Percentiles rank a stretch among this genome's conserved stretches.
Conservation (phyloP, 2,888 invertebrate species). For the Aleiodes leptofemur region DNA sequence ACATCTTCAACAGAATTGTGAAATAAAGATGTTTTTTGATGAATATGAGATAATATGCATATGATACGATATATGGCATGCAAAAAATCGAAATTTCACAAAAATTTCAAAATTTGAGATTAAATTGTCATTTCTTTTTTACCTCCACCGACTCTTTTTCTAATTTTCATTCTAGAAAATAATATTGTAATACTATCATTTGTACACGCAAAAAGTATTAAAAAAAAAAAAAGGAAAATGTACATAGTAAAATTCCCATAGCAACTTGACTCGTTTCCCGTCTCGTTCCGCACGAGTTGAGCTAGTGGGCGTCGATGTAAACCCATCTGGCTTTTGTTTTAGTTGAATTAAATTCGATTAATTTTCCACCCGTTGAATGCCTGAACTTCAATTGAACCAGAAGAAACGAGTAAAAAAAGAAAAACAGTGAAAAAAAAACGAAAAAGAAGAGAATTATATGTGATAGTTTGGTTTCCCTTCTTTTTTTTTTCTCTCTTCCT, state of each 20-base stretch:
- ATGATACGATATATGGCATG: too few species aligned
- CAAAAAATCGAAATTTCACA: too few species aligned
- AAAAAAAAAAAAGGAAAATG: neutral
- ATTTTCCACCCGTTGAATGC: slow-evolving; percentile 41
- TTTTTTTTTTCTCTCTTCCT: too few species aligned
- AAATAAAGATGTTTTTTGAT: too few species aligned
- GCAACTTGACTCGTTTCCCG: slow-evolving; percentile 45
- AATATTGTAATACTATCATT: neutral
- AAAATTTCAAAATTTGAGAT: too few species aligned
- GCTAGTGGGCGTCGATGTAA: slow-evolving; percentile 37
- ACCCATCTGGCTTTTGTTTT: slow-evolving; percentile 48
- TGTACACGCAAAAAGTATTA: neutral
- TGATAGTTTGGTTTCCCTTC: too few species aligned
- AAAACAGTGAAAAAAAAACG: too few species aligned
- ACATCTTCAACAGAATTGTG: too few species aligned
- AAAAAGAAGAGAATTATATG: too few species aligned
- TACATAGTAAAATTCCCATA: neutral
- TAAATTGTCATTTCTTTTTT: too few species aligned
- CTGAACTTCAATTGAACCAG: slow-evolving; percentile 30
- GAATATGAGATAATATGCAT: too few species aligned
- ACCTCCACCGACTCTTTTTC: neutral
- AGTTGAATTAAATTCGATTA: slow-evolving; percentile 49
- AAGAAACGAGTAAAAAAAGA: neutral
- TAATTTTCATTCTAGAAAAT: neutral
- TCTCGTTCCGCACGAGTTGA: slow-evolving; percentile 46